A percentile compares a stretch with the other conserved stretches of the same genome.
phyloP scores from a whole-genome alignment of 2,113 vertebrate genomes.

The Mastomys coucha region DNA sequence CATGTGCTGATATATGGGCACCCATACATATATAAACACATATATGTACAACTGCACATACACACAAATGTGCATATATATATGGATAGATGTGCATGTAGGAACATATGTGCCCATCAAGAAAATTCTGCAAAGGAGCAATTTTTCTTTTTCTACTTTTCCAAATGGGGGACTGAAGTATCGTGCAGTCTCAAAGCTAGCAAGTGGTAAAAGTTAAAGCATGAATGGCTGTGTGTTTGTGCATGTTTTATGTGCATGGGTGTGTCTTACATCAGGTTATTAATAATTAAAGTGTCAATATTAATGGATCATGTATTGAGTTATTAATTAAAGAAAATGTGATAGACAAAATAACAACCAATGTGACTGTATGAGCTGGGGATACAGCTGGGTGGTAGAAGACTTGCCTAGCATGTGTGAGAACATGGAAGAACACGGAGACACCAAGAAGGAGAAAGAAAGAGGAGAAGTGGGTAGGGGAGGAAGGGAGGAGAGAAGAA shows the following conservation, averaged over 20 bases:
- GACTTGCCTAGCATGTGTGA: neutral
- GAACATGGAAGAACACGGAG: neutral
- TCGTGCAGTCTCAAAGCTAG: neutral
- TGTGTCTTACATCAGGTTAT: neutral
- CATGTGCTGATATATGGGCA: neutral
- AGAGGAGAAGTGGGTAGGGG: neutral
- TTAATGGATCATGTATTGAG: neutral
- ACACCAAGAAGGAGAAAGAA: neutral
- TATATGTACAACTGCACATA: too few relatives aligned
- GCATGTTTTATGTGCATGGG: neutral
- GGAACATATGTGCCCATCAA: neutral
- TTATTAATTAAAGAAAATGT: neutral
- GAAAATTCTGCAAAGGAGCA: neutral
- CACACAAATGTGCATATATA: too few relatives aligned
- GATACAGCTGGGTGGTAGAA: neutral
- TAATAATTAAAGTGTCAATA: neutral
- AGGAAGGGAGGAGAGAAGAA: neutral
- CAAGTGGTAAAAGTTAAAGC: neutral
- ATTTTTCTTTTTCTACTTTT: conserved; percentile 28
- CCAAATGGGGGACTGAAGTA: neutral
- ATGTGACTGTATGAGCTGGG: neutral
- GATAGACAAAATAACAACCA: neutral
- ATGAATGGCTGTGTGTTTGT: neutral
- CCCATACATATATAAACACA: neutral
- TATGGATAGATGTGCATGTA: neutral